Evolutionary conservation across 2,113 vertebrate genomes (phyloP), one percentile per base, ranked within the genome.

Genomic region (Chelonoidis abingdonii): DNA sequence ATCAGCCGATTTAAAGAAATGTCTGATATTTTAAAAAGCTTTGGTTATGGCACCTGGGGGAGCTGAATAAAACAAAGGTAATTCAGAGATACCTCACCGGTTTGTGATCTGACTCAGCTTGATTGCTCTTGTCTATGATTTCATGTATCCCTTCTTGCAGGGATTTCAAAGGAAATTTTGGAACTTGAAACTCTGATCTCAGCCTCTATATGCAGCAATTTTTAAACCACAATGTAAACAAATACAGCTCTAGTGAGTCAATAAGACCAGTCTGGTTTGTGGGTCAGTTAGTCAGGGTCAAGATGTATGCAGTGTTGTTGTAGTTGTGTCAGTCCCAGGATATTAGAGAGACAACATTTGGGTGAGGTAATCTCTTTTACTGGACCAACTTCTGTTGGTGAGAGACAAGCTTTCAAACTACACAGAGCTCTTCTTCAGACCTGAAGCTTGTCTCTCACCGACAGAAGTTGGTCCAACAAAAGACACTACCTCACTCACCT

Each of bases 21-120:
- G 78, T 91, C 95, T 96, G 94, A 79, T 93, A 83, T 84, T 97
- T 93, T 95, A 90, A 97, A 95, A 95, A 93, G 84, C 93, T 97
- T 95, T 96, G 69, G 84, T 96, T 94, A 80, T 59, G 44, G 16
- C 10, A 57, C 96, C 94, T 69, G 22, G 41, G 86, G 96, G 94
- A 96, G n/a, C 3, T 84, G 69, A 93, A 93, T 85, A 93, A 97
- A 97, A 97, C 93, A 94, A 94, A 94, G 79, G 87, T 53, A 95
- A 96, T 84, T 96, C 92, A 95, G 93, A 96, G 90, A 49, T 1
- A 83, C 65, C 5, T 56, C 90, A 81, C 21, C 17, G 79, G 81
- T 94, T 92, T 97, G 89, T 96, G 94, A 95, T 93, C 93, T 92
- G 50, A 31, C 90, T 95, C 53, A 56, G 95, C 86, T 83, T 86